A percentile compares a stretch with the other conserved stretches of the same genome.
These are phyloP conservation scores for Dioctria rufipes DNA, from an alignment of 2,888 invertebrate species.

Conservation along the genomic window DNA sequence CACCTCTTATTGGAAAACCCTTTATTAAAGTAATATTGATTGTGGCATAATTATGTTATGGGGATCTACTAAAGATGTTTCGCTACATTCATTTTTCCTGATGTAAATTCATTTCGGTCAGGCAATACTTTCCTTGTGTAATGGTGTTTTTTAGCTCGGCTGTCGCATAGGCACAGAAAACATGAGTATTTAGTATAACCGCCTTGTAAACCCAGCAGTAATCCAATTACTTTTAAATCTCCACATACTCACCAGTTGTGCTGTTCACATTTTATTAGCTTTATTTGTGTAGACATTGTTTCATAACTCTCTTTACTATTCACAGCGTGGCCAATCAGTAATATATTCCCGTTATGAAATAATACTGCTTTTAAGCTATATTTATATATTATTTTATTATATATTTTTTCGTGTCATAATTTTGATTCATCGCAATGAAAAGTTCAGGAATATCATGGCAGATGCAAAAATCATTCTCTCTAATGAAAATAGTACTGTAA, in stretches of 20 bases:
- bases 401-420: too few relatives aligned
- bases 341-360: conserved; percentile 61
- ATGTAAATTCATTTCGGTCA: conserved; percentile 20
- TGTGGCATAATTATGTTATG: too few relatives aligned
- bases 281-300: conserved; percentile 60
- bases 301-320: conserved; percentile 59
- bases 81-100: conserved; percentile 53
- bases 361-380: conserved; percentile 61
- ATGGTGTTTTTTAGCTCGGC: conserved; percentile 53
- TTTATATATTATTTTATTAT: too few relatives aligned
- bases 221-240: conserved; percentile 58
- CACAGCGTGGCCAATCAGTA: conserved; percentile 60
- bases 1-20: too few relatives aligned
- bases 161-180: conserved; percentile 58
- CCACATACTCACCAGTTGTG: conserved; percentile 61
- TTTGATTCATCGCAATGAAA: conserved; percentile 51
- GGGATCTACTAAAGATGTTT: too few relatives aligned
- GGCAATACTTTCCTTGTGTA: conserved; percentile 56
- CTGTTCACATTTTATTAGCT: conserved; percentile 59
- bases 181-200: conserved; percentile 58
- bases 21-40: too few relatives aligned
- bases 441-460: conserved; percentile 45
- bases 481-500: too few relatives aligned
- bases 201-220: conserved; percentile 59
- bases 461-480: background rate